phyloP scores from a whole-genome alignment of 2,888 invertebrate genomes.

The Osmoderma eremita region DNA sequence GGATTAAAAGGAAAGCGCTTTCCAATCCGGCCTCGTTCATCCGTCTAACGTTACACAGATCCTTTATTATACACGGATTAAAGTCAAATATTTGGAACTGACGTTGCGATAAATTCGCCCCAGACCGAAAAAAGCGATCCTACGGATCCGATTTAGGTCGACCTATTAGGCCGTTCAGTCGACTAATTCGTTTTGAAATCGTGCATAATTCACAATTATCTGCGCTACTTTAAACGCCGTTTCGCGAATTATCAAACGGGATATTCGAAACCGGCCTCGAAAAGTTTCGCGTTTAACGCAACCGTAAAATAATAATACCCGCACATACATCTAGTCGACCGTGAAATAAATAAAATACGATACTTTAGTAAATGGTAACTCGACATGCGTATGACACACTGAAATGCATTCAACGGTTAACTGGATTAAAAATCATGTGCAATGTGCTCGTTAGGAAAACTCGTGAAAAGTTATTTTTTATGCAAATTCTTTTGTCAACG shows the following conservation, averaged over 20 bases:
- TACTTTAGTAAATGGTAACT: no score
- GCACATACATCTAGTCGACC: neutral
- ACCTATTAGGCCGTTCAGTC: slow-evolving; percentile 42
- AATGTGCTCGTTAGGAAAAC: no score
- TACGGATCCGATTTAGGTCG: slow-evolving; percentile 39
- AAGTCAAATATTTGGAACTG: slow-evolving; percentile 44
- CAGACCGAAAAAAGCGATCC: slow-evolving; percentile 36
- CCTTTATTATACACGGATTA: slow-evolving; percentile 38
- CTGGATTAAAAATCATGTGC: no score
- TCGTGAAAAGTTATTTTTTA: no score
- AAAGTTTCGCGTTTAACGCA: no score
- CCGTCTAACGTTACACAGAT: slow-evolving; percentile 23
- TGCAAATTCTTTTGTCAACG: no score
- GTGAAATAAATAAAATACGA: neutral
- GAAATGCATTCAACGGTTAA: no score
- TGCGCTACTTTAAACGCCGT: slow-evolving; percentile 12
- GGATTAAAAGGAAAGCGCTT: slow-evolving; percentile 25
- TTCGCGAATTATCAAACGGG: neutral
- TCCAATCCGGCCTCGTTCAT: slow-evolving; percentile 26
- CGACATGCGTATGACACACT: no score
- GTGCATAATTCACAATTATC: slow-evolving; percentile 44
- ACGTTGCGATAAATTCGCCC: slow-evolving; percentile 44
- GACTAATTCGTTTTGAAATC: slow-evolving; percentile 44
- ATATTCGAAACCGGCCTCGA: neutral
- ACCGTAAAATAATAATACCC: no score